Conservation (phyloP, 2,113 vertebrate species). For the Morone chrysops region DNA sequence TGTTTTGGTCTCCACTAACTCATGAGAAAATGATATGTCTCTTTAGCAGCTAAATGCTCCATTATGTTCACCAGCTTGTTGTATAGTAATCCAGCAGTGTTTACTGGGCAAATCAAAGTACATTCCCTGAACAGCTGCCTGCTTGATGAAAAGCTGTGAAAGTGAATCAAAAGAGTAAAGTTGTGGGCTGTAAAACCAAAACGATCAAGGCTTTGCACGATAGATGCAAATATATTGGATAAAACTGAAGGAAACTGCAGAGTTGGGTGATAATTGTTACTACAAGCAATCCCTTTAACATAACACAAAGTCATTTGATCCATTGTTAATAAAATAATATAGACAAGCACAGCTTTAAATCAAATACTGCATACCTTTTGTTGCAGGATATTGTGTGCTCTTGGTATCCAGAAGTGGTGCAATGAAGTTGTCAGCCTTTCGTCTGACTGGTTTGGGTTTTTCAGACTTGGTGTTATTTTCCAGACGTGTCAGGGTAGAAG, state of each 20-base stretch:
- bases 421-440: conserved; percentile 92
- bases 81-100: neutral
- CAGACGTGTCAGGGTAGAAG: conserved; percentile 89
- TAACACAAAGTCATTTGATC: neutral
- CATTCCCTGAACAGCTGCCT: neutral
- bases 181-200: neutral
- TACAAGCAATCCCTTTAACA: neutral
- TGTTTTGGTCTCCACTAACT: neutral
- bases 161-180: neutral
- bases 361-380: conserved; percentile 76
- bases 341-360: neutral
- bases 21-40: neutral
- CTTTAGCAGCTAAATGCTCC: neutral
- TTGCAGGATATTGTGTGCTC: conserved; percentile 85
- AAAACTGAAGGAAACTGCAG: neutral
- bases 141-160: neutral
- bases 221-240: neutral
- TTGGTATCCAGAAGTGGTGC: conserved; percentile 93
- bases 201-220: neutral
- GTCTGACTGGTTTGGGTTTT: conserved; percentile 92
- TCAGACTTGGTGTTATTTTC: conserved; percentile 93
- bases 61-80: neutral
- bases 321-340: neutral
- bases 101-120: neutral
- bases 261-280: neutral